A percentile compares a stretch with the other conserved stretches of the same genome.
These are phyloP conservation scores for Dendroctonus valens DNA, from an alignment of 1,140 invertebrate genomes.

Conservation along the genomic window DNA sequence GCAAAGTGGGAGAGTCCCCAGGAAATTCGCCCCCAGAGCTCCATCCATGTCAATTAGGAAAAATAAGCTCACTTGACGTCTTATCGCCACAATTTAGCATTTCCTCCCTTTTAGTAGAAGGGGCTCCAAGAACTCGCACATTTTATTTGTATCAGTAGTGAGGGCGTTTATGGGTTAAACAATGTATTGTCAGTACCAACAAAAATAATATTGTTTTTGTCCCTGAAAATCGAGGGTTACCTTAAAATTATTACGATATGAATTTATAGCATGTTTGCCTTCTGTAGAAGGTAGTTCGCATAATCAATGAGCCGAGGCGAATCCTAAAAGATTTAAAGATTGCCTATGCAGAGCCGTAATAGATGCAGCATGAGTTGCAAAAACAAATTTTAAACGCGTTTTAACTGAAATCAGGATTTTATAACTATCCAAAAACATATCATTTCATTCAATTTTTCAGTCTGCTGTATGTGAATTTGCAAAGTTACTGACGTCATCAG, in stretches of 20 bases:
- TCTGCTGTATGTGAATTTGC: not conserved
- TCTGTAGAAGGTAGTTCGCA: no score
- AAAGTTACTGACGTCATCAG: not conserved
- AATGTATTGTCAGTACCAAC: not conserved
- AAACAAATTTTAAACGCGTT: no score
- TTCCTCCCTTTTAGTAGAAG: not conserved
- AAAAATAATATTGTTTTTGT: not conserved
- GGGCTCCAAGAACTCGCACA: not conserved
- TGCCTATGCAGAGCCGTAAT: no score
- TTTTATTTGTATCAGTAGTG: not conserved
- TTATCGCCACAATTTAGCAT: conserved; percentile 10
- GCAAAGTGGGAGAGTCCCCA: not conserved
- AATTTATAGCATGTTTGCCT: not conserved
- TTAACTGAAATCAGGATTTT: not conserved
- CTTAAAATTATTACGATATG: not conserved
- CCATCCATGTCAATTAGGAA: conserved; percentile 6
- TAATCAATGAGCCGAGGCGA: no score
- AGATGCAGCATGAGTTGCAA: no score
- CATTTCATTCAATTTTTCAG: not conserved
- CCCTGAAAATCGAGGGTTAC: not conserved
- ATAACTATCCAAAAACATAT: not conserved
- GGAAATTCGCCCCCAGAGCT: not conserved
- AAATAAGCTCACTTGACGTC: conserved; percentile 13
- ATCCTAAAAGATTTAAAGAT: no score
- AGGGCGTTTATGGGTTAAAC: not conserved